Evolutionary conservation across 2,113 vertebrate species (phyloP).

Genomic region (Odocoileus hemionus): DNA sequence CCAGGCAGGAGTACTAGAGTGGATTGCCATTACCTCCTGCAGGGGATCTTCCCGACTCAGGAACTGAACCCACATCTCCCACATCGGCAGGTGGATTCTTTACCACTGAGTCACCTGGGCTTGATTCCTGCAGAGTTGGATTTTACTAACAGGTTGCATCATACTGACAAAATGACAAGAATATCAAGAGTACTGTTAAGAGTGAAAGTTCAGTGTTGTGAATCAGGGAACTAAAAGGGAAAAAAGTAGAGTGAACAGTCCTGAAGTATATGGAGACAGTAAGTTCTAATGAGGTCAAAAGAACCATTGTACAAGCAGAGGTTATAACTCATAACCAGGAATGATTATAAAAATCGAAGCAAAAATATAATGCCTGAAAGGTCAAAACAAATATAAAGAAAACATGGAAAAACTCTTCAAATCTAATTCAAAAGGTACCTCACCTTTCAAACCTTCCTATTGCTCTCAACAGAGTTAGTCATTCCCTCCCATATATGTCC

Average conservation of each 20-base stretch:
- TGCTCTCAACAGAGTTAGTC: neutral
- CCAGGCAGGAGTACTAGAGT: neutral
- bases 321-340: neutral
- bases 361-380: neutral
- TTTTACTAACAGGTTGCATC: neutral
- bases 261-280: neutral
- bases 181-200: neutral
- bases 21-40: neutral
- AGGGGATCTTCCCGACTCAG: neutral
- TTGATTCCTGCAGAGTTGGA: neutral
- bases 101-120: neutral
- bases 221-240: neutral
- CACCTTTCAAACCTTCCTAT: neutral
- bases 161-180: neutral
- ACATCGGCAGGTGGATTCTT: neutral
- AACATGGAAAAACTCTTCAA: neutral
- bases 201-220: neutral
- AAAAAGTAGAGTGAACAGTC: neutral
- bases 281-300: neutral
- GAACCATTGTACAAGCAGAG: neutral
- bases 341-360: neutral
- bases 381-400: neutral
- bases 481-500: neutral
- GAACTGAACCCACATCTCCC: neutral
- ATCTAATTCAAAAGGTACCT: neutral